Evolutionary conservation across 2,113 vertebrate genomes (phyloP).

Genomic region (Melanostigma gelatinosum): DNA sequence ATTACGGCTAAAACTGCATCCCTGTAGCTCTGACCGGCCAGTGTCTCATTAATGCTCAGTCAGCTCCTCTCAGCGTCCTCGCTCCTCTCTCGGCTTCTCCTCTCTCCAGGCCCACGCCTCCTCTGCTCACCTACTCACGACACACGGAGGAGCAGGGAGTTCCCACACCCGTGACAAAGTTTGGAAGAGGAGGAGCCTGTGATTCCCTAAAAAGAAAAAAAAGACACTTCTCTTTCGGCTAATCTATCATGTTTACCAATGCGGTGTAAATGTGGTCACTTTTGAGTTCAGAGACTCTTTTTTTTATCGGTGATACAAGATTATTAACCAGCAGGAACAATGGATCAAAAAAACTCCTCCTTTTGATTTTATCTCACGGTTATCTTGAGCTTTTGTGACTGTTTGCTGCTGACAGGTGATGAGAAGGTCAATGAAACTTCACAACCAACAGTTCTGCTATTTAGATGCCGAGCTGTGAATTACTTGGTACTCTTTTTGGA

Average conservation of each 20-base stretch:
- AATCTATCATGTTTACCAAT: constrained; percentile 19
- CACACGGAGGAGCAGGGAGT: constrained; percentile 72
- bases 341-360: constrained; percentile 26
- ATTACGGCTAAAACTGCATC: constrained; percentile 66
- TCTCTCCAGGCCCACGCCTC: constrained; percentile 60
- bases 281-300: constrained; percentile 14
- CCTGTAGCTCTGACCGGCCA: constrained; percentile 40
- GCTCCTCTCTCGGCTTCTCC: constrained; percentile 25
- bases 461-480: not conserved
- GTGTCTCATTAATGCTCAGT: constrained; percentile 62
- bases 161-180: constrained; percentile 75
- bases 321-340: constrained; percentile 62
- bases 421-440: constrained; percentile 28
- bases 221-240: constrained; percentile 30
- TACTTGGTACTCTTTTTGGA: not conserved
- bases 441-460: not conserved
- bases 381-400: constrained; percentile 48
- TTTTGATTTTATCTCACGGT: constrained; percentile 53
- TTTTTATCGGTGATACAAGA: constrained; percentile 36
- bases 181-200: constrained; percentile 78
- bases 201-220: constrained; percentile 64
- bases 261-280: not conserved
- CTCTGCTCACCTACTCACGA: constrained; percentile 71
- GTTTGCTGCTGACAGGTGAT: constrained; percentile 18
- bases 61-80: constrained; percentile 65